Evolutionary conservation across 2,888 invertebrate species (phyloP).

Genomic region (Cephus pulcher): DNA sequence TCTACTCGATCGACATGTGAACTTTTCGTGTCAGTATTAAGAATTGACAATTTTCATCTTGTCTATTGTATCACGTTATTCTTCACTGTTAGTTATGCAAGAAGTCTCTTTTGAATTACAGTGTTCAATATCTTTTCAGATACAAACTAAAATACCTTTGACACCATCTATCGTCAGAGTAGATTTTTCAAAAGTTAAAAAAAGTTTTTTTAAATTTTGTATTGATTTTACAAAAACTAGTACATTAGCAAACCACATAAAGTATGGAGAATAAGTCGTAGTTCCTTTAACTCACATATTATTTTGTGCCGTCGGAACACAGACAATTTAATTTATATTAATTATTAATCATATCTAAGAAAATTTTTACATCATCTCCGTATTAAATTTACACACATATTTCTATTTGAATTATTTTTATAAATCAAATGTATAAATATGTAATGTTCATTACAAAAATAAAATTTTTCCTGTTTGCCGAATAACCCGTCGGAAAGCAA

Average conservation of each 20-base stretch:
- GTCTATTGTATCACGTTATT: neutral
- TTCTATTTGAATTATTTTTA: neutral
- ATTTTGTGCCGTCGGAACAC: neutral
- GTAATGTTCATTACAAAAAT: neutral
- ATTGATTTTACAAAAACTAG: neutral
- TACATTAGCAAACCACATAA: neutral
- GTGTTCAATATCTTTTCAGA: neutral
- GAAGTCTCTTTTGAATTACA: neutral
- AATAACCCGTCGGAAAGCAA: too few relatives aligned
- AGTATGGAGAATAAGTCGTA: neutral
- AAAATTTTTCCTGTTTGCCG: neutral
- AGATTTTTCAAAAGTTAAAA: neutral
- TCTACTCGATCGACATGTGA: conserved; percentile 7
- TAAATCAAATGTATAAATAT: neutral
- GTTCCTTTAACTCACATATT: neutral
- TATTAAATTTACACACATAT: neutral
- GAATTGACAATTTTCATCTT: neutral
- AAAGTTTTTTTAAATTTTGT: neutral
- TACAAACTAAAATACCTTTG: neutral
- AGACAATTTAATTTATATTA: neutral
- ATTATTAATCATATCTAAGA: neutral
- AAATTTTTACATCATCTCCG: neutral
- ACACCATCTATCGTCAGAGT: neutral
- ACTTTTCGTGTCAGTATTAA: neutral
- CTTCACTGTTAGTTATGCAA: neutral